Evolutionary conservation across 2,888 invertebrate species (phyloP).

Genomic region (Tuta absoluta): DNA sequence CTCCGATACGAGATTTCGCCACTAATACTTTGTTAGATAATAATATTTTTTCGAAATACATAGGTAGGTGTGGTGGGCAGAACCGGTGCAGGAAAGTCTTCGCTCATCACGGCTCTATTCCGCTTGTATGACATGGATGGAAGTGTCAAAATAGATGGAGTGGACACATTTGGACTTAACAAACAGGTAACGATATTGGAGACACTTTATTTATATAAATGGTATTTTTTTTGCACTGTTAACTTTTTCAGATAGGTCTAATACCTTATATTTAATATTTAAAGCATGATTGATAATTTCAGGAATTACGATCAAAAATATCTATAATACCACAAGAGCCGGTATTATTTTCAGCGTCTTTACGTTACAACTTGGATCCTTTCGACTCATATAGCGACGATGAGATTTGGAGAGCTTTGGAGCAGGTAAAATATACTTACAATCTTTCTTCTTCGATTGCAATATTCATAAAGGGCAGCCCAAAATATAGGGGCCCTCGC

Average conservation of each 20-base stretch:
- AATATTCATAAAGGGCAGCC: too few relatives aligned
- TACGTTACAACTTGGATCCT: slow-evolving; percentile 88
- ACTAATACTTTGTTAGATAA: neutral
- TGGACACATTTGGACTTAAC: slow-evolving; percentile 83
- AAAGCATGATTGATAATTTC: slow-evolving; percentile 43
- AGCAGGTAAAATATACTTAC: slow-evolving; percentile 70
- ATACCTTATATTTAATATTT: too few relatives aligned
- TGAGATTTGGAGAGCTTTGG: slow-evolving; percentile 84
- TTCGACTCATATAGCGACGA: slow-evolving; percentile 83
- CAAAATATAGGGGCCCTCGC: too few relatives aligned
- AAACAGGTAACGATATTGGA: slow-evolving; percentile 68
- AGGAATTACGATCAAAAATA: slow-evolving; percentile 83
- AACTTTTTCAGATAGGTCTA: too few relatives aligned
- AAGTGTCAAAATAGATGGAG: slow-evolving; percentile 85
- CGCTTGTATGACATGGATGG: slow-evolving; percentile 86
- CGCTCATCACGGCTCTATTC: slow-evolving; percentile 87
- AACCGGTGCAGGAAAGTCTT: slow-evolving; percentile 89
- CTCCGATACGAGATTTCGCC: too few relatives aligned
- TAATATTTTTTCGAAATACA: neutral
- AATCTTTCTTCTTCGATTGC: too few relatives aligned
- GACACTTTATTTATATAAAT: too few relatives aligned
- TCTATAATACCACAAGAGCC: slow-evolving; percentile 88
- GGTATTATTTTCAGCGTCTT: slow-evolving; percentile 84
- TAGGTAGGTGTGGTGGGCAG: slow-evolving; percentile 87
- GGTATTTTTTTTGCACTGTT: too few relatives aligned